Conservation (phyloP, 2,113 vertebrate genomes). For the Lagopus leucura region DNA sequence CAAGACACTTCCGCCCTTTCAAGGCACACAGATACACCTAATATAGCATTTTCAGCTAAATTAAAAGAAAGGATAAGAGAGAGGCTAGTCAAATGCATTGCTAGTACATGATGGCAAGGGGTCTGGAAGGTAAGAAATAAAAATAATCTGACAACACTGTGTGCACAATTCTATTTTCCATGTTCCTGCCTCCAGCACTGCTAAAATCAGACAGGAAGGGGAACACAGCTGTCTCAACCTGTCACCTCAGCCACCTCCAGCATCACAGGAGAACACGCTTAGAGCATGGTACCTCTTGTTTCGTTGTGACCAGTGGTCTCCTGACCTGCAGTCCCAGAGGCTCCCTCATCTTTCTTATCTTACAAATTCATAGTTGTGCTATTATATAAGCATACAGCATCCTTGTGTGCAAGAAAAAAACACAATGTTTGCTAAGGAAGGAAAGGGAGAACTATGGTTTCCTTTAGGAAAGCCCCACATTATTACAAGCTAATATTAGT, state of each 20-base stretch:
- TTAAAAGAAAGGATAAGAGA: background rate
- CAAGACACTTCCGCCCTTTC: background rate
- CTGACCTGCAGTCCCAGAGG: fast-evolving
- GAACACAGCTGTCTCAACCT: background rate
- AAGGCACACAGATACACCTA: background rate
- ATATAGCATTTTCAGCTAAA: background rate
- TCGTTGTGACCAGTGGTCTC: background rate
- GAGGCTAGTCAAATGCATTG: background rate
- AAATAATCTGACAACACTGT: background rate
- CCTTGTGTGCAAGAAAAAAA: background rate
- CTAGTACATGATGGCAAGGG: background rate
- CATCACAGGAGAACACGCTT: background rate
- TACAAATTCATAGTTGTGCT: background rate
- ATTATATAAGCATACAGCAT: background rate
- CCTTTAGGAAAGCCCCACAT: background rate
- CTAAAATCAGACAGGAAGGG: background rate
- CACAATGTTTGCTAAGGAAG: background rate
- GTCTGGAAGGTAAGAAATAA: background rate
- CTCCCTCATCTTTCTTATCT: background rate
- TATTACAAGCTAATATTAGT: background rate
- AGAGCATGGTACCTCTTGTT: background rate
- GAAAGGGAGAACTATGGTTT: background rate
- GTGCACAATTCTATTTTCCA: background rate
- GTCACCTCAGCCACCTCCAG: background rate
- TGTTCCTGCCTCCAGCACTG: background rate